A percentile compares a stretch with the other conserved stretches of the same genome.
Evolutionary conservation across 2,888 invertebrate species (phyloP).

Genomic region (Lampropteryx suffumata): DNA sequence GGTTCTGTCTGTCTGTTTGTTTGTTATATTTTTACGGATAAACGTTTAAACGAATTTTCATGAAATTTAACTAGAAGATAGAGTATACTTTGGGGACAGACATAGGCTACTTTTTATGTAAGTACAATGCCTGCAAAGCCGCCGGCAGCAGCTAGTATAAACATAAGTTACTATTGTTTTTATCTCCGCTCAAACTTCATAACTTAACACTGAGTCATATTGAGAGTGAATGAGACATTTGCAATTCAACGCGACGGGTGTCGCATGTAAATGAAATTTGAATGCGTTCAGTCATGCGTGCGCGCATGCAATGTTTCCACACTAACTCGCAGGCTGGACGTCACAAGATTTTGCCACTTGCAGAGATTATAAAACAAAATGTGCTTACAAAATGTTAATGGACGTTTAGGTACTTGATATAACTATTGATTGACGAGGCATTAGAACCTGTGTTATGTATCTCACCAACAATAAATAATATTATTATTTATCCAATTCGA

Average conservation of each 20-base stretch:
- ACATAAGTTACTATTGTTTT: too few relatives aligned
- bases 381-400: too few relatives aligned
- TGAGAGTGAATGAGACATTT: constrained; percentile 54
- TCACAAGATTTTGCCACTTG: not conserved
- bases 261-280: constrained; percentile 22
- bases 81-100: too few relatives aligned
- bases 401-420: too few relatives aligned
- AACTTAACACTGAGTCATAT: constrained; percentile 37
- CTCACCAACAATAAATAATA: constrained; percentile 14
- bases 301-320: constrained; percentile 9
- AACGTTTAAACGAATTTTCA: too few relatives aligned
- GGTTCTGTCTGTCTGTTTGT: too few relatives aligned
- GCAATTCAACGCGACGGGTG: constrained; percentile 47
- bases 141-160: too few relatives aligned
- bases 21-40: too few relatives aligned
- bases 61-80: too few relatives aligned
- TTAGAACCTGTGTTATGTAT: not conserved
- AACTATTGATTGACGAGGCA: not conserved
- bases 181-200: constrained; percentile 2
- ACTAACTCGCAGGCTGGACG: constrained; percentile 14
- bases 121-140: too few relatives aligned
- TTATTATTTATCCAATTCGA: constrained; percentile 19
- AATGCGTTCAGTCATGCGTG: constrained; percentile 16
- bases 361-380: too few relatives aligned
- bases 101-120: too few relatives aligned